Evolutionary conservation across 2,113 vertebrate species (phyloP), one percentile per base, ranked within the genome.

Genomic region (Vidua macroura): DNA sequence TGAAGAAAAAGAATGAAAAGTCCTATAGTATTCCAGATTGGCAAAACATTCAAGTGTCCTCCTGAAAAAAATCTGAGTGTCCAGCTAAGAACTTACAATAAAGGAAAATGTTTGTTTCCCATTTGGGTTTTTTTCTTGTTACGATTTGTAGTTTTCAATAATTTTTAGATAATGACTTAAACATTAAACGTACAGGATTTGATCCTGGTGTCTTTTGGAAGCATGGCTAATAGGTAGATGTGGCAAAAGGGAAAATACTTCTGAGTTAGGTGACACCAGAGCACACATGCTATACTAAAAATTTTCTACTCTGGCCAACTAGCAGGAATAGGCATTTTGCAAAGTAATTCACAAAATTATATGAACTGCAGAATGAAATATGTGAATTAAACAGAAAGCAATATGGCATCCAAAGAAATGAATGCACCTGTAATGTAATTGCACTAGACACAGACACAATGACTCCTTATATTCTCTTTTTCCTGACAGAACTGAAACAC

Each of bases 1-100:
- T 11, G 16, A 55, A 51, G 6, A 64, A 51, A 43, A 69, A 35
- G 4, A 46, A 77, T 27, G 39, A 88, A 13, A 15, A 62, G 13
- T 33, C 25, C 73, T 63, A 17, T 19, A 43, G 9, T 62, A 72
- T 81, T 91, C 68, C 39, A 89, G 31, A 67, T 7, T 83, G 44
- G 49, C 84, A 97, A 83, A 95, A 93, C 33, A 86, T n/a, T 63
- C 64, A 92, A 33, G 41, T 58, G 33, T 74, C 66, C 21, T 69
- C 23, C 53, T 94, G 48, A 55, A 92, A 82, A 73, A 77, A 51
- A 8, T 9, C 60, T 86, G 18, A 86, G 83, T 22, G 37, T 15
- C 63, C 15, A 39, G n/a, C 15, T 89, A 69, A 94, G 67, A 86
- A 56, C 37, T 91, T 70, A 56, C 5, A 77, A 49, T 37, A 64